A percentile compares a stretch with the other conserved stretches of the same genome.
These are phyloP conservation scores for Uria aalge DNA, from an alignment of 2,113 vertebrate species.

Conservation along the genomic window DNA sequence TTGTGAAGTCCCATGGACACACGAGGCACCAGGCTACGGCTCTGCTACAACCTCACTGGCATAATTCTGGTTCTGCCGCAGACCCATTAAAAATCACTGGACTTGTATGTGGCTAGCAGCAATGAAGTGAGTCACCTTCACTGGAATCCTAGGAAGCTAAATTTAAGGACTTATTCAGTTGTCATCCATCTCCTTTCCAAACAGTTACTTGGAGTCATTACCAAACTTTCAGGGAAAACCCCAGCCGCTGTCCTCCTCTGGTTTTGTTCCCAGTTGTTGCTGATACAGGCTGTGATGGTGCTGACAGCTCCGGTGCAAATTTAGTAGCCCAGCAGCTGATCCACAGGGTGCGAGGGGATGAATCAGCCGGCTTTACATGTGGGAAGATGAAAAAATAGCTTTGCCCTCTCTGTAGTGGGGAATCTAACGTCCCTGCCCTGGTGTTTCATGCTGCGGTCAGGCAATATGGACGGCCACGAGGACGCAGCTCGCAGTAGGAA, in stretches of 20 bases:
- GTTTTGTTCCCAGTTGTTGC: neutral
- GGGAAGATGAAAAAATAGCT: neutral
- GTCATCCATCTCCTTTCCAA: neutral
- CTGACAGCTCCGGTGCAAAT: neutral
- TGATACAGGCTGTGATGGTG: neutral
- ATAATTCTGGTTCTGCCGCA: neutral
- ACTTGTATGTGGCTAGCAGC: neutral
- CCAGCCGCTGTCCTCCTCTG: neutral
- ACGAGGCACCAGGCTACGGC: neutral
- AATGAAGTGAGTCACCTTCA: neutral
- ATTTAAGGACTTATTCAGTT: neutral
- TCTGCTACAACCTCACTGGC: neutral
- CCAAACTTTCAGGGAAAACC: neutral
- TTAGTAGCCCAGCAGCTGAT: neutral
- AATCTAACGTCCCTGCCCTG: neutral
- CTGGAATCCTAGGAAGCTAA: neutral
- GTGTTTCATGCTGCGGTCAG: neutral
- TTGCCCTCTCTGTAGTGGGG: neutral
- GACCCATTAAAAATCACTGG: neutral
- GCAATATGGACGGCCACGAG: neutral
- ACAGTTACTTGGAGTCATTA: neutral
- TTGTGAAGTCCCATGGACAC: neutral
- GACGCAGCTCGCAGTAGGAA: accelerated
- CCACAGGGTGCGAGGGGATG: neutral
- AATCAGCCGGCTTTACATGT: accelerated